Evolutionary conservation across 1,140 invertebrate genomes (phyloP).

Genomic region (Aphaenogaster floridana): DNA sequence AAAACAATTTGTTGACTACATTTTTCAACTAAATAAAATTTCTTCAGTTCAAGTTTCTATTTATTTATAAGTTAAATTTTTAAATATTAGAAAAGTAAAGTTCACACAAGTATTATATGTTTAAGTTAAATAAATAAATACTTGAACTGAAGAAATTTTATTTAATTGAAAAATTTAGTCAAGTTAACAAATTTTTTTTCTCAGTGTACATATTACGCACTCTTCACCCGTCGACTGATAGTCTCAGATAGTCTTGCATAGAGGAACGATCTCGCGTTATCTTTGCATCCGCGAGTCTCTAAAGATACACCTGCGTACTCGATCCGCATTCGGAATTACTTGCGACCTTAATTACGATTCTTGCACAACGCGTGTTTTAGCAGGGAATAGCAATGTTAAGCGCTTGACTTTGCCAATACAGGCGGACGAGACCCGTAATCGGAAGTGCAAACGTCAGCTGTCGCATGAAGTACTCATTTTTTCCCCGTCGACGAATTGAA

Average conservation of each 20-base stretch:
- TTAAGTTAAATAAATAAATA: no score
- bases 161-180: no score
- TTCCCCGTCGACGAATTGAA: neutral
- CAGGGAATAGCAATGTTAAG: neutral
- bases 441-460: conserved; percentile 5
- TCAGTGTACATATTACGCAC: neutral
- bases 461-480: neutral
- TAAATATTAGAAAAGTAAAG: no score
- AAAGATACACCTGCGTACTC: conserved; percentile 19
- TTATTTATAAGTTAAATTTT: no score
- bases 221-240: neutral
- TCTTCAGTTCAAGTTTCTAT: no score
- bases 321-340: conserved; percentile 19
- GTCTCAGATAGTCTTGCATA: neutral
- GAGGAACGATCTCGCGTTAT: neutral
- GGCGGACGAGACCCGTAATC: neutral
- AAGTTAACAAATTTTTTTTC: no score
- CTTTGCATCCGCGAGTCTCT: neutral
- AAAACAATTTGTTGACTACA: no score
- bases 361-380: conserved; percentile 60
- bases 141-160: no score
- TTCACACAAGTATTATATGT: no score
- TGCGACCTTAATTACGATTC: neutral
- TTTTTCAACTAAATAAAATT: no score
- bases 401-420: neutral